A percentile compares a stretch with the other conserved stretches of the same genome.
phyloP scores from a whole-genome alignment of 2,113 vertebrate species.

The Clinocottus analis region DNA sequence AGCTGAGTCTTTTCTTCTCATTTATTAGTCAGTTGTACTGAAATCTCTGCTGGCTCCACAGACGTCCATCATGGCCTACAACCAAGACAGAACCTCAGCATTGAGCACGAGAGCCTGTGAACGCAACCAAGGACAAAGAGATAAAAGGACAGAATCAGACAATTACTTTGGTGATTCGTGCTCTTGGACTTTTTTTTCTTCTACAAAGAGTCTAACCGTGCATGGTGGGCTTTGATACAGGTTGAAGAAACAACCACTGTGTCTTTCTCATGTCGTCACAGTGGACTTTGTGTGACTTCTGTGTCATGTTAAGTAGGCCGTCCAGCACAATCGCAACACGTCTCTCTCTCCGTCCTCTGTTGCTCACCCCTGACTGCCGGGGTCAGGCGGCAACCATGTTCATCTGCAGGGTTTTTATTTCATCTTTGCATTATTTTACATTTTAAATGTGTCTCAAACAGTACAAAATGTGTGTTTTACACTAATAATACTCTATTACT shows the following conservation, averaged over 20 bases:
- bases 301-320: constrained; percentile 32
- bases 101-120: background rate
- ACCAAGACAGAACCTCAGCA: background rate
- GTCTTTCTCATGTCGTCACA: constrained; percentile 17
- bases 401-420: no score
- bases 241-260: constrained; percentile 17
- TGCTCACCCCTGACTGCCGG: constrained; percentile 45
- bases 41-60: background rate
- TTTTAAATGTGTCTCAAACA: background rate
- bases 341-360: constrained; percentile 10
- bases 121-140: background rate
- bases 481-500: no score
- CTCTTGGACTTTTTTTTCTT: no score
- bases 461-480: background rate
- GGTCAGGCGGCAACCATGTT: no score
- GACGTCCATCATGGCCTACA: background rate
- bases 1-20: background rate
- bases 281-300: constrained; percentile 25
- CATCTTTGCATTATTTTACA: background rate
- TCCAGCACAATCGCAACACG: background rate
- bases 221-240: constrained; percentile 37
- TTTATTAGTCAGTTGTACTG: background rate
- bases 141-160: background rate
- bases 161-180: background rate
- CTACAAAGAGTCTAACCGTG: constrained; percentile 31